phyloP scores from a whole-genome alignment of 2,888 invertebrate genomes.

The Keiferia lycopersicella region DNA sequence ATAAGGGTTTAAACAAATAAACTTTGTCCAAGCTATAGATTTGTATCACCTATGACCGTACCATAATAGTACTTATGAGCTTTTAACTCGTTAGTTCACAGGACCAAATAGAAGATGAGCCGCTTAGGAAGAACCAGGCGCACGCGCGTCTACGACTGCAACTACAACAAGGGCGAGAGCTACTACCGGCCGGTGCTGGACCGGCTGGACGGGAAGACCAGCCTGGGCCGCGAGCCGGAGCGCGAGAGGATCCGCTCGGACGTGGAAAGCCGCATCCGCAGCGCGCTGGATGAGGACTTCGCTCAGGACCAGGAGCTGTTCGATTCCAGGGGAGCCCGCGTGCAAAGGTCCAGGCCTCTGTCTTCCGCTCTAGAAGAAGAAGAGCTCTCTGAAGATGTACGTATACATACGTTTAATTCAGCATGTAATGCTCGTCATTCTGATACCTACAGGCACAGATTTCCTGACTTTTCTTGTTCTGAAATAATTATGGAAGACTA shows the following conservation, averaged over 20 bases:
- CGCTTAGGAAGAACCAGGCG: conserved; percentile 84
- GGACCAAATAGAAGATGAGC: conserved; percentile 52
- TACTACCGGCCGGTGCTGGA: conserved; percentile 90
- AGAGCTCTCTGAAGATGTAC: conserved; percentile 76
- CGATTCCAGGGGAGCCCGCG: conserved; percentile 83
- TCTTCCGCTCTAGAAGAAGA: conserved; percentile 72
- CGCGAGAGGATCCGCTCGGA: conserved; percentile 61
- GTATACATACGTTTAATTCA: conserved; percentile 33
- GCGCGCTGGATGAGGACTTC: conserved; percentile 61
- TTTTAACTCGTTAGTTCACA: background rate
- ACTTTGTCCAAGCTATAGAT: background rate
- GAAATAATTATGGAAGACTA: too few relatives aligned
- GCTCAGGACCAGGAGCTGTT: conserved; percentile 79
- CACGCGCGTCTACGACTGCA: conserved; percentile 92
- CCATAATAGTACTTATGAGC: background rate
- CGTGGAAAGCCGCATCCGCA: conserved; percentile 65
- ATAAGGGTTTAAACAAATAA: too few relatives aligned
- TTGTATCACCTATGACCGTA: too few relatives aligned
- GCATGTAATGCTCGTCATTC: background rate
- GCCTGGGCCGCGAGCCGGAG: conserved; percentile 59
- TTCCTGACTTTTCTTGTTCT: too few relatives aligned
- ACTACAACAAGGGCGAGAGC: conserved; percentile 91
- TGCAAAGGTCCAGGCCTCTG: conserved; percentile 68
- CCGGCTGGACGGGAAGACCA: conserved; percentile 85
- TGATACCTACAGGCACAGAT: background rate